Conservation (phyloP, 2,888 invertebrate species). For the Opisthograptis luteolata region DNA sequence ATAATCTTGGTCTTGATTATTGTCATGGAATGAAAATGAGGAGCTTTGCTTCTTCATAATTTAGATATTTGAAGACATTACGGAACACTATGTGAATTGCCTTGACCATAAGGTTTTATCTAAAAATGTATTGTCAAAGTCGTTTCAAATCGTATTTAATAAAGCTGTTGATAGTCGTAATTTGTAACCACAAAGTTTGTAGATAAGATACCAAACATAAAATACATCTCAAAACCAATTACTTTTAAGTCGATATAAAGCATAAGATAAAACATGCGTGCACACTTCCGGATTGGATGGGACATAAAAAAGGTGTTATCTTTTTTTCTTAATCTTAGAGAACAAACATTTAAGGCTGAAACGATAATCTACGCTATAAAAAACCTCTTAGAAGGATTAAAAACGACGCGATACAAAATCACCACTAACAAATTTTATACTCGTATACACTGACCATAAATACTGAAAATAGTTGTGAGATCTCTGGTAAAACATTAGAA, state of each 20-base stretch:
- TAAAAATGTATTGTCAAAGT: too few species aligned
- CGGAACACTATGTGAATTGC: too few species aligned
- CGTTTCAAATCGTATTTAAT: too few species aligned
- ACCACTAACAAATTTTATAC: background rate
- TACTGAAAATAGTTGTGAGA: background rate
- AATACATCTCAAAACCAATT: constrained; percentile 6
- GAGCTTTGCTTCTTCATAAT: too few species aligned
- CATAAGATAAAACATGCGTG: constrained; percentile 3
- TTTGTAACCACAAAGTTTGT: too few species aligned
- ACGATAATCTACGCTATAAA: constrained; percentile 11
- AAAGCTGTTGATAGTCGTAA: too few species aligned
- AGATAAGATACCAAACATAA: too few species aligned
- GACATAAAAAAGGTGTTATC: background rate
- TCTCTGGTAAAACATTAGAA: background rate
- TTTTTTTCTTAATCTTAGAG: background rate
- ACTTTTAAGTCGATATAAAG: constrained; percentile 7
- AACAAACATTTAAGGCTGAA: constrained; percentile 5
- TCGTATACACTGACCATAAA: background rate
- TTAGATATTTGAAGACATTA: too few species aligned
- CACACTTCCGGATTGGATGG: constrained; percentile 7
- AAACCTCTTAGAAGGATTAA: constrained; percentile 3
- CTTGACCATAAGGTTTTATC: too few species aligned
- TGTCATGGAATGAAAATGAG: background rate
- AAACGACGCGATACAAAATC: background rate
- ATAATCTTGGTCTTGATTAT: background rate